Evolutionary conservation across 2,797 vertebrate species (phyloP), one percentile per base, ranked within the genome.

Genomic region (Phataginus tetradactyla): DNA sequence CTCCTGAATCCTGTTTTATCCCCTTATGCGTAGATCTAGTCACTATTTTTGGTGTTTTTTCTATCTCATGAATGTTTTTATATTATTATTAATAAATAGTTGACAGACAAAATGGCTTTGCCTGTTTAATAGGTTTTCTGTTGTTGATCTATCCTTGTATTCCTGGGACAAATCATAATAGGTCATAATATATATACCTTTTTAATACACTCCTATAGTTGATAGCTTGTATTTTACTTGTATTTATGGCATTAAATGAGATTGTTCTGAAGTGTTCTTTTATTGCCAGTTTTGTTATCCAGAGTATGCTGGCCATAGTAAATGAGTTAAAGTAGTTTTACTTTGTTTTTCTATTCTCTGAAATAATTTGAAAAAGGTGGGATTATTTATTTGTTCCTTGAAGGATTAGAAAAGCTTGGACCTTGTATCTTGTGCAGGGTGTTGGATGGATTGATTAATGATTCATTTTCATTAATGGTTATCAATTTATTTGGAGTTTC

Each of bases 401-500:
- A 3, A 32, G 15, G 11, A 7, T 51, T 71, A 66, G 57, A 69
- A 75, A 87, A 81, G 14, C 3, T 39, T 86, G 84, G 17, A 32
- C 74, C 25, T 64, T 55, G 18, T 34, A 15, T 84, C 29, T 75
- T 84, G 72, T 75, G n/a, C 1, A 10, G 34, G 7, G 51, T 86
- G 11, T 32, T 23, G 2, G 14, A 66, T 13, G 39, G 15, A 5
- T 53, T 88, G 42, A 68, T 34, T 68, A 81, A 25, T 92, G 55
- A 95, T 55, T 83, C n/a, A 7, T 86, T 75, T 91, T 86, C 32
- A 72, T 88, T 39, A 81, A 53, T 32, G 14, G 2, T 12, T 84
- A 90, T 71, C 53, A 53, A 20, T 94, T 94, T 91, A 64, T 86
- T 85, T 6, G 32, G 39, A 66, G 8, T 89, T 81, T 88, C 55